These are phyloP conservation scores for Trididemnum miniatum DNA, from an alignment of 23 tunicate species.

Conservation along the genomic window DNA sequence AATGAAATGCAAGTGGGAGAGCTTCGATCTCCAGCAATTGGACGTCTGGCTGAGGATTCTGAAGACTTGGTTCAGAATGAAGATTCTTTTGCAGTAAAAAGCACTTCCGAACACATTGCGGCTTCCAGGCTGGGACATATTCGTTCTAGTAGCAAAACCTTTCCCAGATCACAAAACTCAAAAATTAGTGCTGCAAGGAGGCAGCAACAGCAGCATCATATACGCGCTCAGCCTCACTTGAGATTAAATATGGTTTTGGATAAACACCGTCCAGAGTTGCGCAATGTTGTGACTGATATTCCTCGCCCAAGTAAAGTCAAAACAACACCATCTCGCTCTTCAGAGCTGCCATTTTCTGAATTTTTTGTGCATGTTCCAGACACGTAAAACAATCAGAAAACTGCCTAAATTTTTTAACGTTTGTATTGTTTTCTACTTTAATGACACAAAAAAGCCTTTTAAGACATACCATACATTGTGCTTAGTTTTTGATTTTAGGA, in stretches of 20 bases:
- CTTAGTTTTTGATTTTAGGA: no score
- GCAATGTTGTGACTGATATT: conserved; percentile 27
- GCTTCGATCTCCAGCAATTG: neutral
- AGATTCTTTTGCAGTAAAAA: conserved; percentile 35
- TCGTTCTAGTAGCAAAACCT: conserved; percentile 66
- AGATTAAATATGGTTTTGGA: conserved; percentile 51
- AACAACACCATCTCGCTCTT: neutral
- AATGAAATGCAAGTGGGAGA: neutral
- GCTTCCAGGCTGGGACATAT: conserved; percentile 43
- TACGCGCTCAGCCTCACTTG: conserved; percentile 79
- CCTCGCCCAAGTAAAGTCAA: neutral
- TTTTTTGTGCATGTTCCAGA: conserved; percentile 65
- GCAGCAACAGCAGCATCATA: conserved; percentile 46
- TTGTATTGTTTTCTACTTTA: no score
- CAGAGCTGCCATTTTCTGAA: conserved; percentile 74
- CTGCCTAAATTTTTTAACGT: no score
- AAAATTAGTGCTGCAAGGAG: conserved; percentile 11
- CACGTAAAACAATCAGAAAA: no score
- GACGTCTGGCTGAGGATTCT: neutral
- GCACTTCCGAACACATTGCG: conserved; percentile 46
- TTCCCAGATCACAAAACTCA: conserved; percentile 56
- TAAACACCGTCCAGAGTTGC: conserved; percentile 73
- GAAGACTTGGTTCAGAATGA: neutral
- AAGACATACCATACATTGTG: no score
- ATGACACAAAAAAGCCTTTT: no score